Conservation (phyloP, 2,113 vertebrate genomes). For the Sebastes fasciatus region DNA sequence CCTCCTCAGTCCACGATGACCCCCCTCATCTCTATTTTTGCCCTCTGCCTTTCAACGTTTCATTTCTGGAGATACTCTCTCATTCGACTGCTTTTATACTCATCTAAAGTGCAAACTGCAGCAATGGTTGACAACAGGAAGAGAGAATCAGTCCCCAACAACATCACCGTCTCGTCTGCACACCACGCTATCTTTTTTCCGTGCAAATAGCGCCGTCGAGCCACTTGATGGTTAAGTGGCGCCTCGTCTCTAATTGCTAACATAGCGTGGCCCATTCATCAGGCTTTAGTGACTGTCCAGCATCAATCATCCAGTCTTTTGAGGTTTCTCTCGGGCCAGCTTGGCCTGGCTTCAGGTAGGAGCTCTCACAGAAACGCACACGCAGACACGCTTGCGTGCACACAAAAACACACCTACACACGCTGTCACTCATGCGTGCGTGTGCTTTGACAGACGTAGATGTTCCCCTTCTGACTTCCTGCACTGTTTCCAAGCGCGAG, state of each 20-base stretch:
- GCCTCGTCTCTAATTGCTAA: constrained; percentile 67
- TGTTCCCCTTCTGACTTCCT: constrained; percentile 52
- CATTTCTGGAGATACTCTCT: constrained; percentile 32
- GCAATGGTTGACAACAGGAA: constrained; percentile 19
- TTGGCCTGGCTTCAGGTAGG: constrained; percentile 60
- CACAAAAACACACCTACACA: constrained; percentile 63
- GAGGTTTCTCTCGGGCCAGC: constrained; percentile 53
- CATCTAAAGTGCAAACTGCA: constrained; percentile 13
- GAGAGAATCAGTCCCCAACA: constrained; percentile 16
- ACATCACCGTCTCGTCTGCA: background rate
- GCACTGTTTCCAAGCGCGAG: constrained; percentile 36
- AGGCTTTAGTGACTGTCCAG: constrained; percentile 64
- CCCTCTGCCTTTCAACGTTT: constrained; percentile 17
- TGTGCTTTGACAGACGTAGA: constrained; percentile 47
- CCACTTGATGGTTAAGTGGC: constrained; percentile 67
- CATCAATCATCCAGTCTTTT: constrained; percentile 65
- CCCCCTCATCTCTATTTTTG: constrained; percentile 34
- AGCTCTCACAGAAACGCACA: constrained; percentile 44
- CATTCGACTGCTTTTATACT: constrained; percentile 37
- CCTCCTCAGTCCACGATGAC: constrained; percentile 53
- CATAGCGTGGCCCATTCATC: constrained; percentile 68
- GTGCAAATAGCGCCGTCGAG: constrained; percentile 36
- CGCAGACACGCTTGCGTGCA: constrained; percentile 30
- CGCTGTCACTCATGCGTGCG: constrained; percentile 56
- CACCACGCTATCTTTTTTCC: constrained; percentile 37